Evolutionary conservation across 2,113 vertebrate species (phyloP).

Genomic region (Rhabdornis inornatus): DNA sequence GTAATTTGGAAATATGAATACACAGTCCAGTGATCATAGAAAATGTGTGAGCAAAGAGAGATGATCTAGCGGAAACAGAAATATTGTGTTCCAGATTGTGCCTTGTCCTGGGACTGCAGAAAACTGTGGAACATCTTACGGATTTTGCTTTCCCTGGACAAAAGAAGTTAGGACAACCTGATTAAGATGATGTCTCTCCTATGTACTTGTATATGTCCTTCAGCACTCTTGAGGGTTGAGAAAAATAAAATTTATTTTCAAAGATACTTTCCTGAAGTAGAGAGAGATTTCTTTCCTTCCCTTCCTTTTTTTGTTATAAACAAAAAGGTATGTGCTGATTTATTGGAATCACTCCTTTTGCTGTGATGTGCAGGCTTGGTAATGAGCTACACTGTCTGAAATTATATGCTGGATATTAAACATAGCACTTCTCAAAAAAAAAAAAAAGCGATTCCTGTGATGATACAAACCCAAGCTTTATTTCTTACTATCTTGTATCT

Average conservation of each 20-base stretch:
- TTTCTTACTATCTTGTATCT: not conserved
- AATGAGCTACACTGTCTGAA: not conserved
- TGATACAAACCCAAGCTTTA: not conserved
- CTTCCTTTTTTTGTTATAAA: not conserved
- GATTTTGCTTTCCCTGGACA: not conserved
- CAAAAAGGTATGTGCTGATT: not conserved
- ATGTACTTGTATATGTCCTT: not conserved
- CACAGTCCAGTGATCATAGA: not conserved
- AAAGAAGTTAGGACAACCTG: not conserved
- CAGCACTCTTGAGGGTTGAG: not conserved
- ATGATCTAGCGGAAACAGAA: not conserved
- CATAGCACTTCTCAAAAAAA: not conserved
- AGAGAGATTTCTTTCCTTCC: not conserved
- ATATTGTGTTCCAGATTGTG: not conserved
- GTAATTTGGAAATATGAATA: not conserved
- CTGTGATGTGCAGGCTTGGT: not conserved
- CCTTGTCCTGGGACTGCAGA: not conserved
- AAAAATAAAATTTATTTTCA: not conserved
- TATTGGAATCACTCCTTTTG: not conserved
- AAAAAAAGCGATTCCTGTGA: not conserved
- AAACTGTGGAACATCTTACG: rapidly evolving
- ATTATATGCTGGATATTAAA: not conserved
- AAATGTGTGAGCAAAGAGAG: not conserved
- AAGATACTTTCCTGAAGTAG: too few species aligned
- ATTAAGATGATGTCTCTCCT: not conserved